Evolutionary conservation across 2,113 vertebrate species (phyloP).

Genomic region (Grammomys surdaster): DNA sequence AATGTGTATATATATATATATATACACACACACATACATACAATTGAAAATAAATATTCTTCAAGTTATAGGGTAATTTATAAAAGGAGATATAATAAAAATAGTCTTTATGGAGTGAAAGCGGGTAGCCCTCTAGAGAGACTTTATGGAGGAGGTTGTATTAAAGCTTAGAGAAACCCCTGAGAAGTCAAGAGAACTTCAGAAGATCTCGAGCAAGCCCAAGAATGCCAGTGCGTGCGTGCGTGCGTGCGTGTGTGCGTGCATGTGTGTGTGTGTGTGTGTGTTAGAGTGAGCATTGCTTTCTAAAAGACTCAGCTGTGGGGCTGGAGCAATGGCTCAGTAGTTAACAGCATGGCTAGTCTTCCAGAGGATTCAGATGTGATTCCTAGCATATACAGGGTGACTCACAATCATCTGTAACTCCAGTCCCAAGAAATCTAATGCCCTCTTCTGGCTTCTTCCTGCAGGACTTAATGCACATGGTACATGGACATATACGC

Average conservation of each 20-base stretch:
- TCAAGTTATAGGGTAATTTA: neutral
- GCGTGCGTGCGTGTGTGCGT: too few species aligned
- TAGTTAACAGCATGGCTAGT: neutral
- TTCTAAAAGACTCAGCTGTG: neutral
- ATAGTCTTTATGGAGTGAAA: neutral
- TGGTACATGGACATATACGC: neutral
- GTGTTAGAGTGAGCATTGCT: neutral
- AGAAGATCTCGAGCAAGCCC: neutral
- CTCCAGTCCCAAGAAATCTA: neutral
- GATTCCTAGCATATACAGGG: neutral
- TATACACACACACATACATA: neutral
- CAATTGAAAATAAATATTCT: neutral
- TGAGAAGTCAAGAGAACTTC: neutral
- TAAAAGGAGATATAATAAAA: neutral
- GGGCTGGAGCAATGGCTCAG: neutral
- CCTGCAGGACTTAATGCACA: neutral
- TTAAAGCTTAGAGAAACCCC: neutral
- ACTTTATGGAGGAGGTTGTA: neutral
- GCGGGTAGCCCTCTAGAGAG: neutral
- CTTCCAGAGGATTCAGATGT: neutral
- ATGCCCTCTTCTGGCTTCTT: neutral
- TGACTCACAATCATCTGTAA: neutral
- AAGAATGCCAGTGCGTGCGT: too few species aligned
- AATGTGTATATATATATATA: too few species aligned
- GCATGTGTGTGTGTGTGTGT: accelerated